phyloP scores from a whole-genome alignment of 2,888 invertebrate genomes.

The Helobdella robusta region DNA sequence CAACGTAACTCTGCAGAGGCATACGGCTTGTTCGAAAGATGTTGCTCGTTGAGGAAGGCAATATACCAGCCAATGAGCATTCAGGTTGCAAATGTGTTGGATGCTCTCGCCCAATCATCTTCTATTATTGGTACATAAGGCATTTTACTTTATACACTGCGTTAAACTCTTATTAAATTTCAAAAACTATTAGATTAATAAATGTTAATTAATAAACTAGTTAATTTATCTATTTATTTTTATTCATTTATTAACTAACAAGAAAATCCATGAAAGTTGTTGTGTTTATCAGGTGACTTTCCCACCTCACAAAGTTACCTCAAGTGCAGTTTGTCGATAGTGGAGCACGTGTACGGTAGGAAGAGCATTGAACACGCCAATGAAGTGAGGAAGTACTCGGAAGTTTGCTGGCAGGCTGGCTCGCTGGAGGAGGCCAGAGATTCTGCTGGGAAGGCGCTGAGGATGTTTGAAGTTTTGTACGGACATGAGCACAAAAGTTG shows the following conservation, averaged over 20 bases:
- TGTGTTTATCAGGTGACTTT: conserved; percentile 47
- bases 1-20: conserved; percentile 43
- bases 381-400: conserved; percentile 56
- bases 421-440: background rate
- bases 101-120: conserved; percentile 53
- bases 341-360: conserved; percentile 58
- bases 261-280: background rate
- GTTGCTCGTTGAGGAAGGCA: conserved; percentile 48
- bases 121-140: background rate
- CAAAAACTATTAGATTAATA: too few relatives aligned
- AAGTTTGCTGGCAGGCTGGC: conserved; percentile 23
- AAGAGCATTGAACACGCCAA: conserved; percentile 61
- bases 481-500: conserved; percentile 1
- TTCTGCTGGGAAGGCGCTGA: background rate
- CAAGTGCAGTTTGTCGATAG: conserved; percentile 55
- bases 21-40: conserved; percentile 47
- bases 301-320: conserved; percentile 50
- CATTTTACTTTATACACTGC: conserved; percentile 28
- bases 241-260: too few relatives aligned
- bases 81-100: conserved; percentile 51
- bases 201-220: too few relatives aligned
- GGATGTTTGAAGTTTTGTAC: conserved; percentile 6
- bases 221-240: too few relatives aligned
- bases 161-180: background rate
- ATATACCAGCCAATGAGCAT: conserved; percentile 54